Evolutionary conservation across 2,888 invertebrate species (phyloP), one percentile per base, ranked within the genome.

Genomic region (Cremastinae sp.): DNA sequence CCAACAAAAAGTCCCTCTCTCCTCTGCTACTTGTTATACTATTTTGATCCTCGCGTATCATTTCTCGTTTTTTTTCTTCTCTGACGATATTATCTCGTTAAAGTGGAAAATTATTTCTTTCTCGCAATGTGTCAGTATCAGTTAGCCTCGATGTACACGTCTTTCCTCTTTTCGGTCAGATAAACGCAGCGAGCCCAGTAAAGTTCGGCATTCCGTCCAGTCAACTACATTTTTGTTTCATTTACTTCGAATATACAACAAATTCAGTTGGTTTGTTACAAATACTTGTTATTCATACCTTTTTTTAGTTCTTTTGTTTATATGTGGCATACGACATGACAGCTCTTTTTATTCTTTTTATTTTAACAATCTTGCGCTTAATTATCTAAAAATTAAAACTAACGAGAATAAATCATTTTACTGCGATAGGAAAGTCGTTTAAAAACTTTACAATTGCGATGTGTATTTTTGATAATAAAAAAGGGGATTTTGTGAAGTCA

Each of bases 1-100:
- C 79, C 79, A 80, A 79, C 79, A 79, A 81, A 53, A 70, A 66
- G 41, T 55, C 43, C 59, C 20, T 62, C 58, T 49, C 49, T 35
- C 56, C 70, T 65, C 65, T 47, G 66, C 73, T 78, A 62, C 65
- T 58, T 51, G 69, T 69, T 16, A 39, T 75, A 77, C 70, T 73
- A 74, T 78, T 75, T 68, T 73, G 47, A 66, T 72, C 45, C 56
- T 73, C 66, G 56, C 74, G 65, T 75, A 71, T 77, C 74, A 73
- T 69, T 65, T 68, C 66, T 68, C 64, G 58, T 12, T 16, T 35
- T 22, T 55, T 20, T 10, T 41, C 18, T 14, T 18, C 49, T 68
- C 73, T 61, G 43, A 59, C 62, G 58, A 73, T 72, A 68, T 10
- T 59, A 77, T 76, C 74, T 76, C 73, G 61, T 68, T 65, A 69